Percentiles rank a stretch among this genome's conserved stretches.
These are phyloP conservation scores for Crematogaster levior DNA, from an alignment of 2,888 invertebrate genomes.

Conservation along the genomic window DNA sequence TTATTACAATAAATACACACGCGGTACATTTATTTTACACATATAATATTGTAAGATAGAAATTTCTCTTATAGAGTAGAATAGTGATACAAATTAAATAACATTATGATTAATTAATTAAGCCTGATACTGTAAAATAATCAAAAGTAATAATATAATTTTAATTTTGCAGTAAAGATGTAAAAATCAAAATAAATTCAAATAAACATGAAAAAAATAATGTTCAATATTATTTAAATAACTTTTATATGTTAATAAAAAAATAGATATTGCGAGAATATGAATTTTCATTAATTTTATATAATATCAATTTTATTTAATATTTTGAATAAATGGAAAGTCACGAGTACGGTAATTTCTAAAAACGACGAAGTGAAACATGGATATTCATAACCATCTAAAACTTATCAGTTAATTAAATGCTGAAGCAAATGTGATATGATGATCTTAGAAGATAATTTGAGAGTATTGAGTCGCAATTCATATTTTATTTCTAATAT, in stretches of 20 bases:
- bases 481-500: neutral
- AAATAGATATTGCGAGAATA: neutral
- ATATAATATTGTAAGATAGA: neutral
- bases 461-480: neutral
- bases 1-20: constrained; percentile 5
- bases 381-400: constrained; percentile 73
- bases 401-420: constrained; percentile 75
- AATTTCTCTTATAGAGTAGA: neutral
- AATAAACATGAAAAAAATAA: neutral
- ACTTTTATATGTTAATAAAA: neutral
- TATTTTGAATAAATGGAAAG: constrained; percentile 29
- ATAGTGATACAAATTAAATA: neutral
- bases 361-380: constrained; percentile 62
- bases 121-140: neutral
- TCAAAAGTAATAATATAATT: neutral
- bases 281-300: constrained; percentile 26
- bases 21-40: constrained; percentile 7
- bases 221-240: constrained; percentile 1
- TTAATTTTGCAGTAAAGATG: neutral
- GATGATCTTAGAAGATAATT: constrained; percentile 26
- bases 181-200: neutral
- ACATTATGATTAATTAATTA: neutral
- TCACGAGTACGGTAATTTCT: constrained; percentile 48
- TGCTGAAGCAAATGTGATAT: constrained; percentile 63
- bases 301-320: no score